Evolutionary conservation across 2,888 invertebrate species (phyloP).

Genomic region (Aphrophora alni): DNA sequence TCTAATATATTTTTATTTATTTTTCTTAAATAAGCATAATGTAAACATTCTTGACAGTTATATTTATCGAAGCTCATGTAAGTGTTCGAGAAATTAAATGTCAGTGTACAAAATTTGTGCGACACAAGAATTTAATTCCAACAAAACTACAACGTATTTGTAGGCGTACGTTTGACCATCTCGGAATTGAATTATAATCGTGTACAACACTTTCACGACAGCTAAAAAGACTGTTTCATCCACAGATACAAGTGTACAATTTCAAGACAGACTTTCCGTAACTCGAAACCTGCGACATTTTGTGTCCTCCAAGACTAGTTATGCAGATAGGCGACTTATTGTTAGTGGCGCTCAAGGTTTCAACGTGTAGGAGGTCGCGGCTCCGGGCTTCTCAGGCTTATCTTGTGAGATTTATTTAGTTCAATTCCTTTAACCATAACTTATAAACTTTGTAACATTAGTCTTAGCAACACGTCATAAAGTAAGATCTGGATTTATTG

Average conservation of each 20-base stretch:
- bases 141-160: not conserved
- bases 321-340: not conserved
- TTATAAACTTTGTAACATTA: not conserved
- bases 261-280: not conserved
- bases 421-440: not conserved
- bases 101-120: no score
- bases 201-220: not conserved
- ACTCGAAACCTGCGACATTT: not conserved
- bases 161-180: not conserved
- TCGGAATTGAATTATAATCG: not conserved
- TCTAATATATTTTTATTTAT: no score
- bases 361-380: not conserved
- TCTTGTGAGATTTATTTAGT: not conserved
- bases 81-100: no score
- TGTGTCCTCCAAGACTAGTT: not conserved
- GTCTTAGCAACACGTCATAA: not conserved
- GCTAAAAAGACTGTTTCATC: not conserved
- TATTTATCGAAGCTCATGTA: no score
- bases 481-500: not conserved
- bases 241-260: not conserved
- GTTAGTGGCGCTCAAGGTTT: not conserved
- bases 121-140: no score
- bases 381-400: constrained; percentile 1
- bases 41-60: no score
- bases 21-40: no score